phyloP scores from a whole-genome alignment of 2,113 vertebrate species.

The Ploceus nigricollis region DNA sequence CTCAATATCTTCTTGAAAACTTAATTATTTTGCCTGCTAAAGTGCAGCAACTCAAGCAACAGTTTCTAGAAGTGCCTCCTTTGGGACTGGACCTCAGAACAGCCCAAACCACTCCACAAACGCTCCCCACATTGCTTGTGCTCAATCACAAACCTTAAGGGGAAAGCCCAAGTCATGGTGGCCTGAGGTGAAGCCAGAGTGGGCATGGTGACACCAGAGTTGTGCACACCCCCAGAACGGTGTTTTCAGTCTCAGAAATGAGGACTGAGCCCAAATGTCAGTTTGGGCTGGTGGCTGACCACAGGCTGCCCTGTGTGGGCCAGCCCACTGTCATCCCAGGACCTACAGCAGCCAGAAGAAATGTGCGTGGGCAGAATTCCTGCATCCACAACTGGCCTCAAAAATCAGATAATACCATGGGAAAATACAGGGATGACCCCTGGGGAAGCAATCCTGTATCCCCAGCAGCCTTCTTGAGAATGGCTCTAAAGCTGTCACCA shows the following conservation, averaged over 20 bases:
- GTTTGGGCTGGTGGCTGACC: not conserved
- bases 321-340: not conserved
- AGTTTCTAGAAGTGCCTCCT: not conserved
- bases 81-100: not conserved
- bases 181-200: not conserved
- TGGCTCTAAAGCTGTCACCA: not conserved
- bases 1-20: not conserved
- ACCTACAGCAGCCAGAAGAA: slow-evolving; percentile 21
- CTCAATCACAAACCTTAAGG: not conserved
- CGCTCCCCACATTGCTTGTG: not conserved
- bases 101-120: not conserved
- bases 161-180: not conserved
- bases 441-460: not conserved
- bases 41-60: not conserved
- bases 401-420: slow-evolving; percentile 44
- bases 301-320: not conserved
- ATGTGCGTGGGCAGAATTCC: slow-evolving; percentile 38
- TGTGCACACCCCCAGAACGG: not conserved
- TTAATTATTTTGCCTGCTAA: not conserved
- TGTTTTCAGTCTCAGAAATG: not conserved
- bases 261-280: not conserved
- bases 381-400: not conserved
- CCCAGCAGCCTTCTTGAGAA: not conserved
- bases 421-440: slow-evolving; percentile 24
- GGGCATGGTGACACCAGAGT: not conserved